These are phyloP conservation scores for Hippoglossus hippoglossus DNA, from an alignment of 2,797 vertebrate genomes.

Conservation along the genomic window DNA sequence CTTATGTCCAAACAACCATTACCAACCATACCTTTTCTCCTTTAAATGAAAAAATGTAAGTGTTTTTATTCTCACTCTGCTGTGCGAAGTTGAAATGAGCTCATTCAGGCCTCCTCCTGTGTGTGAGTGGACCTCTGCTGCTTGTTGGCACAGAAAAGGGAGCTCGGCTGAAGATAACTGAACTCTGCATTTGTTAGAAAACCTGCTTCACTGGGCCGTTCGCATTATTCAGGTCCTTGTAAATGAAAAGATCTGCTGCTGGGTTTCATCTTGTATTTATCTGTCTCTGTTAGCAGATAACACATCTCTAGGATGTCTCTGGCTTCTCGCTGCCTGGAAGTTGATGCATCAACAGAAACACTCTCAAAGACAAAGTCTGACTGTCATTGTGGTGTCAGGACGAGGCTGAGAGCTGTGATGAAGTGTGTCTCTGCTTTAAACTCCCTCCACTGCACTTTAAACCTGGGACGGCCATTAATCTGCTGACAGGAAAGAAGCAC, in stretches of 20 bases:
- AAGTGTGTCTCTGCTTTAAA: background rate
- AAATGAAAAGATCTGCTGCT: background rate
- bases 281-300: background rate
- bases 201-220: too few species aligned
- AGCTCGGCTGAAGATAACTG: too few species aligned
- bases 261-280: background rate
- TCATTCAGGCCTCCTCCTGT: too few species aligned
- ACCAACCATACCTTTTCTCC: too few species aligned
- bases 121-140: too few species aligned
- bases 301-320: conserved; percentile 4
- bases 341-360: conserved; percentile 7
- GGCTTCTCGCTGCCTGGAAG: background rate
- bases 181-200: too few species aligned
- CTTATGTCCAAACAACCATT: too few species aligned
- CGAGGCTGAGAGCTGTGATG: background rate
- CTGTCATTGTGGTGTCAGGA: conserved; percentile 15
- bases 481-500: conserved; percentile 1
- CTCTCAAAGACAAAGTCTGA: conserved; percentile 15
- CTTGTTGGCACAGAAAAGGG: too few species aligned
- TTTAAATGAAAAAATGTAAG: too few species aligned
- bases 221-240: background rate
- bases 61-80: too few species aligned
- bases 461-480: conserved; percentile 21
- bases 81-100: too few species aligned
- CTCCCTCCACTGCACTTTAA: conserved; percentile 16